A percentile compares a stretch with the other conserved stretches of the same genome.
These are phyloP conservation scores for Sebastes diaconus DNA, from an alignment of 2,797 vertebrate species.

Conservation along the genomic window DNA sequence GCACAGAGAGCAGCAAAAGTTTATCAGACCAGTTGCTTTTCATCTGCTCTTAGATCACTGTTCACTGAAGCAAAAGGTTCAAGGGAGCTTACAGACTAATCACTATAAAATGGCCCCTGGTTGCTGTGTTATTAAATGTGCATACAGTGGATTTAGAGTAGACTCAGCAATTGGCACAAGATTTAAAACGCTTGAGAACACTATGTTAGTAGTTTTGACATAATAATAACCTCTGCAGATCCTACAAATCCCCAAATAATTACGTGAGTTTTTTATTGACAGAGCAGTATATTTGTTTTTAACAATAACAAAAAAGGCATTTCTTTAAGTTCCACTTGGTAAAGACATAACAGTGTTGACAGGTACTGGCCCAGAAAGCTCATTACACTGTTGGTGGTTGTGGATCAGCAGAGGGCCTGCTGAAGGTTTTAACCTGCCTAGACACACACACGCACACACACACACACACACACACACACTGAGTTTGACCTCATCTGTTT, in stretches of 20 bases:
- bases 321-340: background rate
- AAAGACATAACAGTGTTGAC: background rate
- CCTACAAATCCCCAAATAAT: background rate
- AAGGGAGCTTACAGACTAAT: background rate
- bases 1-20: background rate
- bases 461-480: background rate
- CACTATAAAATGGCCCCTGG: constrained; percentile 2
- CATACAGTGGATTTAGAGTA: constrained; percentile 8
- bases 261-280: background rate
- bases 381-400: background rate
- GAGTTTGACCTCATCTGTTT: constrained; percentile 29
- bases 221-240: background rate
- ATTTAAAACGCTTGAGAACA: background rate
- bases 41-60: background rate
- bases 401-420: background rate
- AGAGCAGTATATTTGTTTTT: background rate
- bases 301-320: background rate
- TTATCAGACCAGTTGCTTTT: background rate
- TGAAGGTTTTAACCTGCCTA: background rate
- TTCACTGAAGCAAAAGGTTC: background rate
- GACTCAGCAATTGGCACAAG: background rate
- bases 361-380: background rate
- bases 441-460: background rate
- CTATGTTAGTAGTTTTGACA: background rate
- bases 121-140: constrained; percentile 22